These are phyloP conservation scores for Melieria omissa DNA, from an alignment of 2,888 invertebrate species.

Conservation along the genomic window DNA sequence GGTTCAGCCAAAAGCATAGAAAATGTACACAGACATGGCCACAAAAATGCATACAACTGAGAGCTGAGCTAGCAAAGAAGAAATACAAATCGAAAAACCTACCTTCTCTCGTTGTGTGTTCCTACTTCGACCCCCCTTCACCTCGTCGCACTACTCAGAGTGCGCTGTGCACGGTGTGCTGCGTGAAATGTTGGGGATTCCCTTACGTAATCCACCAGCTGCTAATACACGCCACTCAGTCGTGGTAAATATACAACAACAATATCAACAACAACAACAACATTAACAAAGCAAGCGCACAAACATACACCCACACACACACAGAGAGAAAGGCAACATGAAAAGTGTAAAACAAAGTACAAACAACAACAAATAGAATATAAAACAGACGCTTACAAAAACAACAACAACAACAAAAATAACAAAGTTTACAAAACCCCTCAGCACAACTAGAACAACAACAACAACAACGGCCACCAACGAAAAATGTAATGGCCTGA, in stretches of 20 bases:
- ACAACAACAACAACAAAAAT: not conserved
- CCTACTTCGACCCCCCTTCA: not conserved
- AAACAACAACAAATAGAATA: not conserved
- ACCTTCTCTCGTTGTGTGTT: too few relatives aligned
- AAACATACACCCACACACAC: conserved; percentile 3
- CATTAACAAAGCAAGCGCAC: conserved; percentile 17
- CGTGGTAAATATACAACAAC: too few relatives aligned
- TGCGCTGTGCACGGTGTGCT: conserved; percentile 36
- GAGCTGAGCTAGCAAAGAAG: too few relatives aligned
- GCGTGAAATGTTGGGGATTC: conserved; percentile 61
- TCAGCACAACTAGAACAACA: conserved; percentile 10
- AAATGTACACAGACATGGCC: too few relatives aligned
- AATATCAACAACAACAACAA: too few relatives aligned
- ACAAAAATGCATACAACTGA: too few relatives aligned
- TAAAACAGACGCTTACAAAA: not conserved
- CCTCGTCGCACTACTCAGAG: conserved; percentile 4
- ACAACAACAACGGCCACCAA: conserved; percentile 36
- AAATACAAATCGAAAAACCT: too few relatives aligned
- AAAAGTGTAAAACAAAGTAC: conserved; percentile 2
- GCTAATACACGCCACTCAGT: too few relatives aligned
- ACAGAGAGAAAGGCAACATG: not conserved
- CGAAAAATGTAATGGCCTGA: conserved; percentile 51
- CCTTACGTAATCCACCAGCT: conserved; percentile 59
- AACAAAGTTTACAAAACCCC: not conserved
- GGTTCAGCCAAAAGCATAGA: too few relatives aligned